Percentiles rank a stretch among this genome's conserved stretches.
Conservation (phyloP, 2,113 vertebrate species). For the Petrocephalus microphthalmus region DNA sequence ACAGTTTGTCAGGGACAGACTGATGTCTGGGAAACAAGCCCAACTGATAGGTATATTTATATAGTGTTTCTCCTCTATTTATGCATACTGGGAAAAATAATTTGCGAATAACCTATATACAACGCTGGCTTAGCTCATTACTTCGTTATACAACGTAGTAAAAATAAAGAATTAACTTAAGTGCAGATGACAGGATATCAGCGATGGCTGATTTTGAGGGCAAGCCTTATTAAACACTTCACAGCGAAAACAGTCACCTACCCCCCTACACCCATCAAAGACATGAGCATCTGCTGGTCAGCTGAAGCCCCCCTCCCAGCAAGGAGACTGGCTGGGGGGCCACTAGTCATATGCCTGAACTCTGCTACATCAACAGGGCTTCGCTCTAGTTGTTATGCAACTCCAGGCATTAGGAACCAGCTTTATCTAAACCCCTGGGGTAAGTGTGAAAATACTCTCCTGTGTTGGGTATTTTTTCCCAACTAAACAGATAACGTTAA, state of each 20-base stretch:
- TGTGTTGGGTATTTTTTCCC: neutral
- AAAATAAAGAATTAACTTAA: too few relatives aligned
- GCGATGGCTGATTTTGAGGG: too few relatives aligned
- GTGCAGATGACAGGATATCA: too few relatives aligned
- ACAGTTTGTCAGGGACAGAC: neutral
- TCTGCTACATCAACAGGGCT: neutral
- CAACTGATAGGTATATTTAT: neutral
- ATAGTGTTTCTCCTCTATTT: too few relatives aligned
- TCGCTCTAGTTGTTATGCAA: neutral
- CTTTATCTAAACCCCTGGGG: neutral
- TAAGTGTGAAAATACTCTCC: neutral
- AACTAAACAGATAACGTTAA: neutral
- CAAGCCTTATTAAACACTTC: neutral
- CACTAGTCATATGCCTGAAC: neutral
- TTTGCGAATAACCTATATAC: too few relatives aligned
- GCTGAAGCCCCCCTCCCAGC: neutral
- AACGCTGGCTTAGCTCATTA: too few relatives aligned
- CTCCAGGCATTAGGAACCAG: neutral
- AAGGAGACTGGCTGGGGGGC: neutral
- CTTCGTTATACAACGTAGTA: too few relatives aligned
- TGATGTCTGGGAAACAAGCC: neutral
- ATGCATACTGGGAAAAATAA: too few relatives aligned
- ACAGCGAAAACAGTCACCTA: neutral
- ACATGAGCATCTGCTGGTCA: neutral
- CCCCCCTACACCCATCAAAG: neutral